These are phyloP conservation scores for Saccopteryx leptura DNA, from an alignment of 2,113 vertebrate species.

Conservation along the genomic window DNA sequence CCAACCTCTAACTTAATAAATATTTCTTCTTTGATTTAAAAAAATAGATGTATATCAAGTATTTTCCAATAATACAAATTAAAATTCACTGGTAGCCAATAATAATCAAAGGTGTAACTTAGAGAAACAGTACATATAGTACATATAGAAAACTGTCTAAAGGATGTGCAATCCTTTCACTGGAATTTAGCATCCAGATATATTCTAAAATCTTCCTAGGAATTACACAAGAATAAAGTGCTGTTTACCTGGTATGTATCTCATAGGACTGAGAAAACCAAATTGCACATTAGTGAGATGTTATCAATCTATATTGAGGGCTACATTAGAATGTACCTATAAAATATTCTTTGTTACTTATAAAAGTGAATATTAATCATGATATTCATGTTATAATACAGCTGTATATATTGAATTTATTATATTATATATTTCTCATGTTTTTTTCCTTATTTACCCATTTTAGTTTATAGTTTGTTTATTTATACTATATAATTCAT, in stretches of 20 bases:
- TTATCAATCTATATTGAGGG: background rate
- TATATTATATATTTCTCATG: background rate
- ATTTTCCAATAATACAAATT: background rate
- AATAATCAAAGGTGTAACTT: background rate
- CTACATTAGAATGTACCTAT: background rate
- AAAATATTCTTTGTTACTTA: constrained; percentile 24
- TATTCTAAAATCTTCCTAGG: background rate
- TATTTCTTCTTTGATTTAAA: constrained; percentile 46
- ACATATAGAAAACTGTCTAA: background rate
- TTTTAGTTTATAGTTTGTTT: constrained; percentile 15
- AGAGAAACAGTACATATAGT: background rate
- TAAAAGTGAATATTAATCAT: constrained; percentile 25
- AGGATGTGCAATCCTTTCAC: background rate
- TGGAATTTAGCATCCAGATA: background rate
- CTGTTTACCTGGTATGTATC: background rate
- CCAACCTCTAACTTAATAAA: background rate
- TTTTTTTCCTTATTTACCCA: background rate
- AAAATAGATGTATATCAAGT: constrained; percentile 24
- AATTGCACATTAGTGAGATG: background rate
- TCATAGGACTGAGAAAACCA: constrained; percentile 18
- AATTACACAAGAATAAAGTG: background rate
- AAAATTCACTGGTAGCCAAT: background rate
- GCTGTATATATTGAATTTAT: constrained; percentile 14
- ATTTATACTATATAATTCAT: background rate
- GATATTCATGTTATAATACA: constrained; percentile 4